These are phyloP conservation scores for Meteorus sp. DNA, from an alignment of 1,140 invertebrate genomes.

Conservation along the genomic window DNA sequence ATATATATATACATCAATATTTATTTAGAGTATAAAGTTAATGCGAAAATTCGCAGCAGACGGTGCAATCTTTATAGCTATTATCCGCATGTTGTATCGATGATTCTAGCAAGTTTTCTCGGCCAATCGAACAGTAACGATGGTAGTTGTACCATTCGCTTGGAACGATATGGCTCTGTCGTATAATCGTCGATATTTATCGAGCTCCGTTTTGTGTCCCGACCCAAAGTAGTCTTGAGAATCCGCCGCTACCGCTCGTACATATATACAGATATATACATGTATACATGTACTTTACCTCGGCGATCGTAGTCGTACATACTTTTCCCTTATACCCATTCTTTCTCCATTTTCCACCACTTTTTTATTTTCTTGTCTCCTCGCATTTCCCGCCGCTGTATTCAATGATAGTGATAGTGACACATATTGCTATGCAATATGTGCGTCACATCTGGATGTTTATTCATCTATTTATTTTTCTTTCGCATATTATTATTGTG, in stretches of 20 bases:
- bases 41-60: constrained; percentile 24
- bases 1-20: no score
- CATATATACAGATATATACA: background rate
- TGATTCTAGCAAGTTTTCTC: constrained; percentile 27
- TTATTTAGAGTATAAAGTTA: constrained; percentile 5
- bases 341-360: no score
- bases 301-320: background rate
- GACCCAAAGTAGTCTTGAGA: constrained; percentile 8
- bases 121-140: constrained; percentile 27
- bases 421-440: no score
- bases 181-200: constrained; percentile 28
- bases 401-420: no score
- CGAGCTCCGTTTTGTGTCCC: constrained; percentile 9
- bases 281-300: background rate
- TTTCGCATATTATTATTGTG: no score
- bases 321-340: no score
- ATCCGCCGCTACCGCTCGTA: background rate
- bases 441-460: no score
- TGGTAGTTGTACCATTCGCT: constrained; percentile 26
- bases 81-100: constrained; percentile 27
- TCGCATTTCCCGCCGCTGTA: no score
- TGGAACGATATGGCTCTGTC: constrained; percentile 24
- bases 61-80: constrained; percentile 28
- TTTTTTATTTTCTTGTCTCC: no score
- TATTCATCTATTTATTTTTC: no score